phyloP scores from a whole-genome alignment of 1,140 invertebrate species.

The Musca domestica region DNA sequence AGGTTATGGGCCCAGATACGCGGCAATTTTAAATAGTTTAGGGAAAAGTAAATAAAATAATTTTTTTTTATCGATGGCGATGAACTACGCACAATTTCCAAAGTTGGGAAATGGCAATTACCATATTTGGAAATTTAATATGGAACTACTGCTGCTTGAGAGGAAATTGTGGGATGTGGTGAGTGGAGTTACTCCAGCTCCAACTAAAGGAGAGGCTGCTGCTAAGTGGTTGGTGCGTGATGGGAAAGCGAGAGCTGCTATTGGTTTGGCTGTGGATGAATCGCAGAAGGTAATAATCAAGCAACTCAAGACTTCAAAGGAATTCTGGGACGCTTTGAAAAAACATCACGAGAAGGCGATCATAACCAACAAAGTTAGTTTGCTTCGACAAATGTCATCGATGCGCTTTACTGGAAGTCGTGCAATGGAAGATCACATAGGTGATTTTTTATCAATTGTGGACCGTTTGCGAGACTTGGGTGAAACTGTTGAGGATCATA shows the following conservation, averaged over 20 bases:
- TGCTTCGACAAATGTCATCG: constrained; percentile 1
- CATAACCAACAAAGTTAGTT: too few species aligned
- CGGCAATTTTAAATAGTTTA: too few species aligned
- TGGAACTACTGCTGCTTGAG: constrained; percentile 31
- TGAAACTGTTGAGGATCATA: constrained; percentile 32
- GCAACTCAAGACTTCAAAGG: background rate
- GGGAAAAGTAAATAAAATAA: too few species aligned
- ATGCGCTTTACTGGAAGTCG: background rate
- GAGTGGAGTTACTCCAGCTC: background rate
- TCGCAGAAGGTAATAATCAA: constrained; percentile 15
- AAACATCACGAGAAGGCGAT: too few species aligned
- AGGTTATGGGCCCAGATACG: background rate
- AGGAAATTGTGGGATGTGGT: constrained; percentile 30
- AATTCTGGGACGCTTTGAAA: constrained; percentile 2
- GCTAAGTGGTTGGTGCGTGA: constrained; percentile 27
- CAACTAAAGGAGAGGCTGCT: too few species aligned
- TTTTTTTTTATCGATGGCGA: too few species aligned
- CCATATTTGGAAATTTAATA: too few species aligned
- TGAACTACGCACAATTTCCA: too few species aligned
- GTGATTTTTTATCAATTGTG: constrained; percentile 31
- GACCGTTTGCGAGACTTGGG: constrained; percentile 30
- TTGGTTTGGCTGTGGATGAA: too few species aligned
- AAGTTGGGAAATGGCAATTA: too few species aligned
- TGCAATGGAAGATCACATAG: constrained; percentile 27
- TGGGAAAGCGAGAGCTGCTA: constrained; percentile 26